Conservation (phyloP, 2,797 vertebrate genomes). For the Cryptoprocta ferox region DNA sequence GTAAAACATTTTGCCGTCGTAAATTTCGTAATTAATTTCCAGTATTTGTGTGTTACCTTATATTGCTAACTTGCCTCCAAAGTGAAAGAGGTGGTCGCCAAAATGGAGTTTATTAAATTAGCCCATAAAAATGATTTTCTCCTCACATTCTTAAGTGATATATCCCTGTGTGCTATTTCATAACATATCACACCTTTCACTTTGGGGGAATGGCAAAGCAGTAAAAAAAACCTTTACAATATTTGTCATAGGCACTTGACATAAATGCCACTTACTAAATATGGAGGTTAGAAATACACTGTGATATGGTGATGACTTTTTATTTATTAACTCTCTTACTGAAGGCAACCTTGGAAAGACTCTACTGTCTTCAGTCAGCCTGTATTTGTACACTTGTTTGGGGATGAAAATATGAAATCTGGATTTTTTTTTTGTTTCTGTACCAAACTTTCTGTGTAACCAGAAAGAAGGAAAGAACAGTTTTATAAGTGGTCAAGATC, state of each 20-base stretch:
- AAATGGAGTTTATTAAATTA: constrained; percentile 47
- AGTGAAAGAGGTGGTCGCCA: constrained; percentile 40
- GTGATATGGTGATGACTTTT: neutral
- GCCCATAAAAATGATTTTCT: constrained; percentile 45
- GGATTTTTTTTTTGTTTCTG: neutral
- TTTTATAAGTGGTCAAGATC: constrained; percentile 24
- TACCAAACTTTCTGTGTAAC: constrained; percentile 30
- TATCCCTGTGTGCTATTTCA: neutral
- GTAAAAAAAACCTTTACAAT: neutral
- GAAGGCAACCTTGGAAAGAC: constrained; percentile 48
- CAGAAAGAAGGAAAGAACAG: neutral
- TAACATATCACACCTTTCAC: constrained; percentile 55
- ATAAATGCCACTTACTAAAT: constrained; percentile 58
- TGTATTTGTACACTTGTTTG: constrained; percentile 48
- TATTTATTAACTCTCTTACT: constrained; percentile 34
- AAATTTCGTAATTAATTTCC: constrained; percentile 36
- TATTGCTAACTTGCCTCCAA: constrained; percentile 42
- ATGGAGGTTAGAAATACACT: constrained; percentile 56
- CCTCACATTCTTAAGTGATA: constrained; percentile 3
- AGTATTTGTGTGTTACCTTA: constrained; percentile 36
- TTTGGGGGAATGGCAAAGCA: constrained; percentile 60
- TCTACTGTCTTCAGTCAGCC: neutral
- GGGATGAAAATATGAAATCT: constrained; percentile 34
- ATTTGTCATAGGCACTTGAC: constrained; percentile 47
- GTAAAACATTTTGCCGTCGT: constrained; percentile 49